phyloP scores from a whole-genome alignment of 92 coral and sea anemone species.

The Phymanthus crucifer region DNA sequence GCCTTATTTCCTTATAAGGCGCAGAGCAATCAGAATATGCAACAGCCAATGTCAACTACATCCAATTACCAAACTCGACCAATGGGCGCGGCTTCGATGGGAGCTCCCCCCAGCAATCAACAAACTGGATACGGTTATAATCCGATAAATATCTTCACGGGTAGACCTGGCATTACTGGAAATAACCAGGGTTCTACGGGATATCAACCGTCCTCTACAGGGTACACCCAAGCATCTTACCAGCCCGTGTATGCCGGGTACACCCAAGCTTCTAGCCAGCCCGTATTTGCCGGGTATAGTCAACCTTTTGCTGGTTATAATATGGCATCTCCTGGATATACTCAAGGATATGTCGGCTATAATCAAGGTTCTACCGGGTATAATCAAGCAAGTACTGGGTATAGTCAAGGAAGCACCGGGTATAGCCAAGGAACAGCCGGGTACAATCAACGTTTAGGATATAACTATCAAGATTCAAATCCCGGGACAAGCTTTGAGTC shows the following conservation, averaged over 20 bases:
- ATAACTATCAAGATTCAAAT: background rate
- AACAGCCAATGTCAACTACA: background rate
- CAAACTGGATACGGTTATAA: background rate
- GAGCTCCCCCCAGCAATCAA: background rate
- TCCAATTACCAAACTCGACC: background rate
- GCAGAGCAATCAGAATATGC: constrained; percentile 1
- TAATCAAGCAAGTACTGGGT: background rate
- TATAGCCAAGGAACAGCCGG: background rate
- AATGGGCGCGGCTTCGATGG: background rate
- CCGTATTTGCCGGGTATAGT: background rate
- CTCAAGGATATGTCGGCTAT: background rate
- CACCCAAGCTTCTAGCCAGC: background rate
- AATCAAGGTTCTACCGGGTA: background rate
- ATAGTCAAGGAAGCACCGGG: background rate
- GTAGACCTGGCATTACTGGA: background rate
- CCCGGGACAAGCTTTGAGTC: background rate
- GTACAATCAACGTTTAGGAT: background rate
- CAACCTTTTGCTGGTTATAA: background rate
- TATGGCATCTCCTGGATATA: background rate
- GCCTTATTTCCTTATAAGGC: constrained; percentile 8
- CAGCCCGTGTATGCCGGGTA: background rate
- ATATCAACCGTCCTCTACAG: background rate
- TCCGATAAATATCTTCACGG: background rate
- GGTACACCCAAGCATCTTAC: background rate
- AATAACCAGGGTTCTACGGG: background rate